These are phyloP conservation scores for Molossus molossus DNA, from an alignment of 2,797 vertebrate species.

Conservation along the genomic window DNA sequence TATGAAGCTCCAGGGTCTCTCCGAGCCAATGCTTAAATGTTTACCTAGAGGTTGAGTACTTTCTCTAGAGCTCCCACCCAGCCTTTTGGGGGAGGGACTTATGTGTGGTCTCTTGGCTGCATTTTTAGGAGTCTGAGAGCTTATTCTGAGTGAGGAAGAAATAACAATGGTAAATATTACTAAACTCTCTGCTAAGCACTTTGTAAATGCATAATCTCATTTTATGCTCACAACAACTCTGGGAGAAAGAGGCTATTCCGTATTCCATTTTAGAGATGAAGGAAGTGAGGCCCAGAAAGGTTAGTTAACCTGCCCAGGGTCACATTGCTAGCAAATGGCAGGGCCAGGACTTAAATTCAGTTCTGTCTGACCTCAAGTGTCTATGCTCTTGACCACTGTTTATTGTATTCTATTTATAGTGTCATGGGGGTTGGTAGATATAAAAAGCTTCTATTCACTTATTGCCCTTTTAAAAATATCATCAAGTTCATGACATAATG, in stretches of 20 bases:
- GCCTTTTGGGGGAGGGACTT: neutral
- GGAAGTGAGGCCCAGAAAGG: neutral
- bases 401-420: neutral
- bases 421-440: neutral
- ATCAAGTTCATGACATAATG: neutral
- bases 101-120: neutral
- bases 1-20: conserved; percentile 17
- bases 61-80: neutral
- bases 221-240: neutral
- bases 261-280: conserved; percentile 44
- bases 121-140: conserved; percentile 22
- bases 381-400: neutral
- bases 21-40: neutral
- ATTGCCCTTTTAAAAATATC: conserved; percentile 26
- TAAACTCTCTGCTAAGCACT: conserved; percentile 19
- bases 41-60: conserved; percentile 48
- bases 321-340: neutral
- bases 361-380: conserved; percentile 41
- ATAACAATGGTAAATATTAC: conserved; percentile 30
- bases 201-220: conserved; percentile 48
- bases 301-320: neutral
- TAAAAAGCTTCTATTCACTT: neutral
- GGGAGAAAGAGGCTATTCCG: neutral
- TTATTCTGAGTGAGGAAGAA: neutral
- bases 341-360: conserved; percentile 32